A percentile compares a stretch with the other conserved stretches of the same genome.
phyloP scores from a whole-genome alignment of 1,140 invertebrate genomes.

The Tetragnatha versicolor region DNA sequence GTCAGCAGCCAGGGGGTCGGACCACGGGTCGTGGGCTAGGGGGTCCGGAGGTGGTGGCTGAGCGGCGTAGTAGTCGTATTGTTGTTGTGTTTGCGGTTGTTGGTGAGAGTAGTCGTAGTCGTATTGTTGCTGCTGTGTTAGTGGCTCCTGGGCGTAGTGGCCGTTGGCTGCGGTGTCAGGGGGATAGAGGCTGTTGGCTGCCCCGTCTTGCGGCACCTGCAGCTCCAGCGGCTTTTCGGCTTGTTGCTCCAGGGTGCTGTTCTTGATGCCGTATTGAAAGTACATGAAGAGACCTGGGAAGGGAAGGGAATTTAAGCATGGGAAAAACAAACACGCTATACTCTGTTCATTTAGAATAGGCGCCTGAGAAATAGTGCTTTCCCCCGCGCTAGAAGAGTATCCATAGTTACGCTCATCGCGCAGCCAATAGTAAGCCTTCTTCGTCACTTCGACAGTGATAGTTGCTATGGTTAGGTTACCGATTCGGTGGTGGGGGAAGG shows the following conservation, averaged over 20 bases:
- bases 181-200: not conserved
- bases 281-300: constrained; percentile 60
- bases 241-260: constrained; percentile 58
- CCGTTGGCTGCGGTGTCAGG: not conserved
- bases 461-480: too few relatives aligned
- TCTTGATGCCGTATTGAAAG: constrained; percentile 62
- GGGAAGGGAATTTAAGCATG: too few relatives aligned
- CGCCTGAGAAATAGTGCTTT: too few relatives aligned
- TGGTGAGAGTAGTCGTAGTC: not conserved
- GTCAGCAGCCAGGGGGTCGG: constrained; percentile 21
- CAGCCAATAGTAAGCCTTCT: too few relatives aligned
- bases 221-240: constrained; percentile 57
- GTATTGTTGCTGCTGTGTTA: not conserved
- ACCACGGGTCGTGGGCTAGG: constrained; percentile 8
- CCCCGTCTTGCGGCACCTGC: constrained; percentile 38
- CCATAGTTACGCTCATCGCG: too few relatives aligned
- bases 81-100: too few relatives aligned
- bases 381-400: too few relatives aligned
- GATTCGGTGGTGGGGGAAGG: too few relatives aligned
- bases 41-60: constrained; percentile 34
- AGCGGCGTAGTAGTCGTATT: not conserved
- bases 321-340: too few relatives aligned
- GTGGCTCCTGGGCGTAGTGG: not conserved
- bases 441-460: too few relatives aligned
- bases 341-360: too few relatives aligned